Base-by-base conservation (phyloP, 2,888 invertebrate species). In the Tinea semifulvella region DNA sequence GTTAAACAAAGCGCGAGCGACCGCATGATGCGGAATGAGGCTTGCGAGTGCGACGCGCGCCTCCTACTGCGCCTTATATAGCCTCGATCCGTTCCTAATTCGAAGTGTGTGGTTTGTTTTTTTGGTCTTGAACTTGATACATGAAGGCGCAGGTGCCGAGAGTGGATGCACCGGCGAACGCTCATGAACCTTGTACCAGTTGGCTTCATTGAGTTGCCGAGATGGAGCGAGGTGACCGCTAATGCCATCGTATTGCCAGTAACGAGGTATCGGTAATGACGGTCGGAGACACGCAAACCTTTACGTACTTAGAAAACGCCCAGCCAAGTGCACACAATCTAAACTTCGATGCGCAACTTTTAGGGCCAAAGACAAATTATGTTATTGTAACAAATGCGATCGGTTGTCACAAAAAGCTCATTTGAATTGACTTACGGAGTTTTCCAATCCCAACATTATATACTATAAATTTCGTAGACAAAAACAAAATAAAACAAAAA, bases 141-240 rank as follows among this genome's bases (percentile, higher is more conserved):
- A 8, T 27, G 28, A 25, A 28, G 60, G 57, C 59, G 58, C 55
- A 56, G 54, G 53, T 49, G 52, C 46, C 48, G 48, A 18, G 47
- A 46, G 13, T 13, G 31, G 31, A 66, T 68, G 65, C 65, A 65
- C 60, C 57, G 55, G 56, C 65, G 64, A 64, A 68, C 69, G 69
- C 61, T 67, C 65, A 65, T 72, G 74, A 76, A 76, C 79, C 77
- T 80, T 72, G 77, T 72, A 70, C 79, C 59, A 79, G 68, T 74
- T 76, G 67, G 6, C 36, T 18, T 3, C 14, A 18, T 18, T 36
- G 16, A 2, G 17, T 17, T 36, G 16, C 2, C 17, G 5, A 36
- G 36, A 18, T 36, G n/a, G 36, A 36, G 36, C 36, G 10, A 36
- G 36, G 36, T 36, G 36, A 36, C 36, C 36, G 36, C 36, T 36